A percentile compares a stretch with the other conserved stretches of the same genome.
These are phyloP conservation scores for Drosophila arizonae DNA, from an alignment of 1,140 invertebrate genomes.

Conservation along the genomic window DNA sequence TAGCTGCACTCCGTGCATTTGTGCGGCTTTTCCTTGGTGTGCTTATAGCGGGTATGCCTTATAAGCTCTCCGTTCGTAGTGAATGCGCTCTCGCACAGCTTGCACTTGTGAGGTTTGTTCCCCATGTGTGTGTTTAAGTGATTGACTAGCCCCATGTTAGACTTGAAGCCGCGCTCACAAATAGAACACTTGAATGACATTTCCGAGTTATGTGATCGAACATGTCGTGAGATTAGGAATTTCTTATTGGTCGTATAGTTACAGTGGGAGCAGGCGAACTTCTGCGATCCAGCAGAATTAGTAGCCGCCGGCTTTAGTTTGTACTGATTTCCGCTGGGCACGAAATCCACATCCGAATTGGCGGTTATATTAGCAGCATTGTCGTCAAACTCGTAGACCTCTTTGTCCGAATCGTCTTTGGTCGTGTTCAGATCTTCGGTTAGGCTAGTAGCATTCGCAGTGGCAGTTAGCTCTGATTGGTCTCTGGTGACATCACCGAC, in stretches of 20 bases:
- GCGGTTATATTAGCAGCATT: slow-evolving; percentile 84
- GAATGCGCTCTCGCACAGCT: slow-evolving; percentile 95
- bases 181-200: slow-evolving; percentile 95
- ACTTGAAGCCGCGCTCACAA: slow-evolving; percentile 98
- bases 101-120: slow-evolving; percentile 96
- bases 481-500: background rate
- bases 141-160: slow-evolving; percentile 95
- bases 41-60: slow-evolving; percentile 94
- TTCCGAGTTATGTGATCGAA: slow-evolving; percentile 98
- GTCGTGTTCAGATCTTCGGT: slow-evolving; percentile 20
- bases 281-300: slow-evolving; percentile 86
- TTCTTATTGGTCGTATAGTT: slow-evolving; percentile 94
- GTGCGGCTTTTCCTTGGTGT: slow-evolving; percentile 98
- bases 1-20: slow-evolving; percentile 97
- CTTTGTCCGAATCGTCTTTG: slow-evolving; percentile 24
- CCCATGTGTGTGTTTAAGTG: slow-evolving; percentile 98
- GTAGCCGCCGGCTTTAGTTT: slow-evolving; percentile 44
- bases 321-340: slow-evolving; percentile 37
- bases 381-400: slow-evolving; percentile 77
- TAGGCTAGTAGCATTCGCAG: slow-evolving; percentile 10
- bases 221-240: slow-evolving; percentile 95
- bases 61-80: slow-evolving; percentile 98
- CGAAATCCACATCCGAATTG: slow-evolving; percentile 80
- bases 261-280: slow-evolving; percentile 94
- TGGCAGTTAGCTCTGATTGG: slow-evolving; percentile 3